A percentile compares a stretch with the other conserved stretches of the same genome.
Evolutionary conservation across 1,140 invertebrate genomes (phyloP).

Genomic region (Cylas formicarius): DNA sequence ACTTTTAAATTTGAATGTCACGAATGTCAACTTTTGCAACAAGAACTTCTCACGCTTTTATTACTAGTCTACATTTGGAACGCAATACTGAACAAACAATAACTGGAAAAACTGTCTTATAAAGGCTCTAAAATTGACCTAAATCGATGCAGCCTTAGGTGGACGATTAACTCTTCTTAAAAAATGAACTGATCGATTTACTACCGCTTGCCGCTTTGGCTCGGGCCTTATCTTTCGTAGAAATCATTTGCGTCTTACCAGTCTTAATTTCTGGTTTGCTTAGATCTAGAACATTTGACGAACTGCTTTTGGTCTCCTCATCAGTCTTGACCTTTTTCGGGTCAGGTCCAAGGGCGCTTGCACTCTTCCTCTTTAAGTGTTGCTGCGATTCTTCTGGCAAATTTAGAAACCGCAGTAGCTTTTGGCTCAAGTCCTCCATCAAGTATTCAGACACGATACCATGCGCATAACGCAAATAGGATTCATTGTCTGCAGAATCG

Average conservation of each 20-base stretch:
- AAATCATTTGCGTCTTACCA: slow-evolving; percentile 43
- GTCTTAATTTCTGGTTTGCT: slow-evolving; percentile 34
- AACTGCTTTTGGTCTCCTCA: slow-evolving; percentile 25
- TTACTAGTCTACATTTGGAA: no score
- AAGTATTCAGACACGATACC: slow-evolving; percentile 65
- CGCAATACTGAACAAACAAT: slow-evolving; percentile 2
- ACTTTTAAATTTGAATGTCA: no score
- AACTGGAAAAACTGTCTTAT: slow-evolving; percentile 2
- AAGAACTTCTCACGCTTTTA: no score
- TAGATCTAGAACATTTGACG: slow-evolving; percentile 33
- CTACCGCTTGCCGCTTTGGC: slow-evolving; percentile 65
- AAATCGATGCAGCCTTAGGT: slow-evolving; percentile 3
- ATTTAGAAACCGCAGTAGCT: slow-evolving; percentile 53
- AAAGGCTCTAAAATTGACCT: slow-evolving; percentile 20
- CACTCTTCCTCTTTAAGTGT: slow-evolving; percentile 53
- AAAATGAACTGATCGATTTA: slow-evolving; percentile 68
- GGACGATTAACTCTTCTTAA: slow-evolving; percentile 47
- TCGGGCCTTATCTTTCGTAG: slow-evolving; percentile 62
- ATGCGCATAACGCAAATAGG: slow-evolving; percentile 59
- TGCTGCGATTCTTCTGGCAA: slow-evolving; percentile 50
- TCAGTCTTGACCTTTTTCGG: slow-evolving; percentile 41
- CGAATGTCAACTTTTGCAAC: no score
- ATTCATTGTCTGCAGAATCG: slow-evolving; percentile 44
- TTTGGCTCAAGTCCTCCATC: slow-evolving; percentile 53
- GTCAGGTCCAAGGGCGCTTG: slow-evolving; percentile 25